Percentiles rank a stretch among this genome's conserved stretches.
phyloP scores from a whole-genome alignment of 2,888 invertebrate species.

The Hydropsyche betteni region DNA sequence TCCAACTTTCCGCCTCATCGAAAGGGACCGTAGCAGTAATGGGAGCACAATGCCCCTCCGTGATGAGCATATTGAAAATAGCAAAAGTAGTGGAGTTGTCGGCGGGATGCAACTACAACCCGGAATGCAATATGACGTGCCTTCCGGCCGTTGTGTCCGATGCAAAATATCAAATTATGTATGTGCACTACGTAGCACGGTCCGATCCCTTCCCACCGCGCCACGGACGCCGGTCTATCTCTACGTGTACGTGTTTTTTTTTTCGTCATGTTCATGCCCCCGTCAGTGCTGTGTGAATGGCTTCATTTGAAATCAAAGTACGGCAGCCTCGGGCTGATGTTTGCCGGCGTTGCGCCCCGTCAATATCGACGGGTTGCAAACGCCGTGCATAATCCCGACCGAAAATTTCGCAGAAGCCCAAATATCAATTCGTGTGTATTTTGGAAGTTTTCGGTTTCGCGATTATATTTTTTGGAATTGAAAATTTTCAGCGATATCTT shows the following conservation, averaged over 20 bases:
- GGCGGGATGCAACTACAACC: background rate
- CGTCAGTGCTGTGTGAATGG: slow-evolving; percentile 4
- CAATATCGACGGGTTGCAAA: slow-evolving; percentile 3
- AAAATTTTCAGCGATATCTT: background rate
- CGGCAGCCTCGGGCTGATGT: slow-evolving; percentile 29
- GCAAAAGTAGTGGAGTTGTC: background rate
- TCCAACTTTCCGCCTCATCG: no score
- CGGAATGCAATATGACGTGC: slow-evolving; percentile 43
- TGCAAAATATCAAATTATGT: slow-evolving; percentile 43
- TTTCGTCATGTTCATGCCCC: background rate
- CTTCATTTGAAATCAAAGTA: slow-evolving; percentile 45
- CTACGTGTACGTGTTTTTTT: background rate
- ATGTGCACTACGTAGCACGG: background rate
- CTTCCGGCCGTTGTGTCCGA: slow-evolving; percentile 42
- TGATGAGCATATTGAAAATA: slow-evolving; percentile 9
- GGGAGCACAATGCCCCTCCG: background rate
- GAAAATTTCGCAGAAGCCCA: no score
- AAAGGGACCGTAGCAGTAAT: background rate
- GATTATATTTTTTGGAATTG: background rate
- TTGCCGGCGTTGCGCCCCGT: slow-evolving; percentile 21
- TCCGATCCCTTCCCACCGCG: background rate
- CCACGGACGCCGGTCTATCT: background rate
- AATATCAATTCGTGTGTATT: background rate
- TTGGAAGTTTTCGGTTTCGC: background rate
- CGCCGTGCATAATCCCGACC: no score